Evolutionary conservation across 2,888 invertebrate species (phyloP).

Genomic region (Hedya salicella): DNA sequence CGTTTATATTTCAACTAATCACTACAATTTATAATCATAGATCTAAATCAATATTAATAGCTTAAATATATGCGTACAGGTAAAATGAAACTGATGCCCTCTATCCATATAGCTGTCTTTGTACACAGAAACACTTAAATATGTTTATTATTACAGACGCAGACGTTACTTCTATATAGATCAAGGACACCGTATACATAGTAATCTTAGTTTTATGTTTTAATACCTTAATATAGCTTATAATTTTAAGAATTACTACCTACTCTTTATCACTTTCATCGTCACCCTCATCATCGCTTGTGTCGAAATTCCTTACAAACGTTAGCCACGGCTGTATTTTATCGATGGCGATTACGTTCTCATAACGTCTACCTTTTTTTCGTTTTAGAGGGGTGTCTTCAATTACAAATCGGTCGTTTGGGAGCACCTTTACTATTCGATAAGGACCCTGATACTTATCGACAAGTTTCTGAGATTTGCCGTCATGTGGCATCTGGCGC

Average conservation of each 20-base stretch:
- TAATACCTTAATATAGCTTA: too few species aligned
- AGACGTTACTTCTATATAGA: too few species aligned
- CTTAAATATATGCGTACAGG: too few species aligned
- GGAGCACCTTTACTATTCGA: conserved; percentile 12
- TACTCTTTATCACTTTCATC: background rate
- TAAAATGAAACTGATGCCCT: too few species aligned
- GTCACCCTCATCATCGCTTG: background rate
- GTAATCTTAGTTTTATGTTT: too few species aligned
- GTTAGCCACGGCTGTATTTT: conserved; percentile 34
- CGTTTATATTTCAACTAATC: too few species aligned
- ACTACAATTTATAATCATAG: too few species aligned
- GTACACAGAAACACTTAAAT: too few species aligned
- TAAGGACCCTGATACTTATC: conserved; percentile 41
- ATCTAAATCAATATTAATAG: too few species aligned
- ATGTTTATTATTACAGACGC: too few species aligned
- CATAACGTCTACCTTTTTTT: conserved; percentile 38
- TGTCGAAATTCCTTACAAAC: background rate
- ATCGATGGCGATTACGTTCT: conserved; percentile 39
- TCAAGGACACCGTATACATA: too few species aligned
- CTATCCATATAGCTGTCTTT: too few species aligned
- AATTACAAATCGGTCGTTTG: conserved; percentile 37
- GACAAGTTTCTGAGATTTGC: conserved; percentile 34
- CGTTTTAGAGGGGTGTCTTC: conserved; percentile 30
- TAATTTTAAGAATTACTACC: conserved; percentile 1
- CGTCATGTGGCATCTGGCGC: conserved; percentile 23